Evolutionary conservation across 2,113 vertebrate genomes (phyloP), one percentile per base, ranked within the genome.

Genomic region (Rafetus swinhoei): DNA sequence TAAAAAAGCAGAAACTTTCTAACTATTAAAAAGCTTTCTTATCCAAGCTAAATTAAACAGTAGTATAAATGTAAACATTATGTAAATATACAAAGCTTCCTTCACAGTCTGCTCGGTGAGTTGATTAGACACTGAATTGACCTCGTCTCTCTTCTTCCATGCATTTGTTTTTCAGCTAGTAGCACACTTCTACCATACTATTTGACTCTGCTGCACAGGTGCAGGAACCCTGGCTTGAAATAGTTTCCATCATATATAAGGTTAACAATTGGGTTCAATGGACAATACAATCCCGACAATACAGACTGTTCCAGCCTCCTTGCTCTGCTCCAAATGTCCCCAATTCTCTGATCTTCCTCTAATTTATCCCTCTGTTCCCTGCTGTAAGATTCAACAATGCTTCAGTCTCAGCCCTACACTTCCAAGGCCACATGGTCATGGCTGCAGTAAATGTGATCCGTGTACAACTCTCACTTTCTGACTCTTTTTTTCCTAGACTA

Each of bases 31-130:
- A 90, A 95, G 56, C 85, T 89, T 89, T 89, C 89, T 94, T 90
- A 81, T 14, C 24, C 69, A 62, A 88, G 86, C 86, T 95, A 95
- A 95, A 93, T 95, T 92, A 94, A 94, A 95, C 89, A 96, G 94
- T 35, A 86, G 84, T 85, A 95, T 35, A 79, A 82, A 93, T 45
- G 93, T 96, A 95, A 96, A 95, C 95, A 85, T 62, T 50, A 50
- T 91, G 45, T 45, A 45, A 45, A 90, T 95, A 95, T 93, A 95
- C 91, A 57, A 87, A 93, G 84, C 89, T 88, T 72, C 69, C 65
- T 95, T 90, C 89, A 86, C 81, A 88, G 69, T 85, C 90, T 96
- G 87, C 80, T 82, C 57, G 95, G 62, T 35, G 6, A 76, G 1
- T 62, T 90, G 62, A 94, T 79, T 80, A 81, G 76, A 91, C 76